phyloP scores from a whole-genome alignment of 2,888 invertebrate genomes.

The Drosophila differens region DNA sequence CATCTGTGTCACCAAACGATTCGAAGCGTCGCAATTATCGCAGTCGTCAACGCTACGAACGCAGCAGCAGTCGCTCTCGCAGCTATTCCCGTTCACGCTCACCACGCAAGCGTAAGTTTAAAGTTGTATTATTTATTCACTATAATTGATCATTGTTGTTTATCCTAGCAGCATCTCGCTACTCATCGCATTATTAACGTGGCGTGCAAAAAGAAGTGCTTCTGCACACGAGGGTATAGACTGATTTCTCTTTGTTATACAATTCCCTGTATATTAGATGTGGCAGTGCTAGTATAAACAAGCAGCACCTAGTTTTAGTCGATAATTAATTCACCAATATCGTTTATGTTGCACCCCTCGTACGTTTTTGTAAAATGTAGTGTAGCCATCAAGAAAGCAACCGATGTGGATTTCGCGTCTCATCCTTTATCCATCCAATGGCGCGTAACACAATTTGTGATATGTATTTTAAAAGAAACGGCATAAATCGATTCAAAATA shows the following conservation, averaged over 20 bases:
- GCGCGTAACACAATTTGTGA: slow-evolving; percentile 57
- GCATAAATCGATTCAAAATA: slow-evolving; percentile 47
- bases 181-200: slow-evolving; percentile 47
- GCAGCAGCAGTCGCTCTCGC: slow-evolving; percentile 80
- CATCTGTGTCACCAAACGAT: slow-evolving; percentile 38
- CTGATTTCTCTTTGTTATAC: slow-evolving; percentile 36
- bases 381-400: slow-evolving; percentile 38
- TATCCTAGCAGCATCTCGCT: slow-evolving; percentile 25
- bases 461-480: slow-evolving; percentile 56
- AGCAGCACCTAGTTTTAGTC: slow-evolving; percentile 18
- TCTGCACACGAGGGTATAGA: slow-evolving; percentile 44
- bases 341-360: slow-evolving; percentile 36
- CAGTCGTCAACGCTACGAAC: slow-evolving; percentile 63
- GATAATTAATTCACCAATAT: slow-evolving; percentile 18
- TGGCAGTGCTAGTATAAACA: slow-evolving; percentile 22
- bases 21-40: slow-evolving; percentile 38
- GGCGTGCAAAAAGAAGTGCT: background rate
- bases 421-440: slow-evolving; percentile 7
- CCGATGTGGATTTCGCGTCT: slow-evolving; percentile 30
- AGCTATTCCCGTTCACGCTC: slow-evolving; percentile 78
- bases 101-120: slow-evolving; percentile 65
- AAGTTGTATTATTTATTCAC: background rate
- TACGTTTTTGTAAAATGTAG: slow-evolving; percentile 39
- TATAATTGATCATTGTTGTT: background rate
- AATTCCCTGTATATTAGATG: slow-evolving; percentile 5